These are phyloP conservation scores for Halocynthia aurantium DNA, from an alignment of 23 tunicate species.

Conservation along the genomic window DNA sequence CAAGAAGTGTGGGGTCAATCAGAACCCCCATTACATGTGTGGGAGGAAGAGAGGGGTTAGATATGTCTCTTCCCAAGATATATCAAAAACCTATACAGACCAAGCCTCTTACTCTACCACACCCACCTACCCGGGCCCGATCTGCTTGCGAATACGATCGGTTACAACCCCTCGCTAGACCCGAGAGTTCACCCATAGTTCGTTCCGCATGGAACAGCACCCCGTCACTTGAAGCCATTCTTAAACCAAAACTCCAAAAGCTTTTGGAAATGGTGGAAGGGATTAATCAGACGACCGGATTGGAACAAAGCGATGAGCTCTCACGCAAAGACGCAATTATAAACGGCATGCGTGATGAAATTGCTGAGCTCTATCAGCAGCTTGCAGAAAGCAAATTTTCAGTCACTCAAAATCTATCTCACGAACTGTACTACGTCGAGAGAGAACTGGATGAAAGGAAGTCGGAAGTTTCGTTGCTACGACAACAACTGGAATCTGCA, in stretches of 20 bases:
- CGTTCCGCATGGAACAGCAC: slow-evolving; percentile 8
- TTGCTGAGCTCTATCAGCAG: slow-evolving; percentile 30
- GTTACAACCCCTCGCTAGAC: background rate
- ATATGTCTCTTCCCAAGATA: slow-evolving; percentile 7
- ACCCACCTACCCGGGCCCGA: slow-evolving; percentile 13
- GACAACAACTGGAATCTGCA: slow-evolving; percentile 44
- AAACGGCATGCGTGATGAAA: slow-evolving; percentile 45
- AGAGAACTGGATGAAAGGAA: slow-evolving; percentile 41
- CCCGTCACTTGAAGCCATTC: background rate
- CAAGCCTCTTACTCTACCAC: slow-evolving; percentile 6
- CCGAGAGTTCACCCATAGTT: background rate
- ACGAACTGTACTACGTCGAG: slow-evolving; percentile 54
- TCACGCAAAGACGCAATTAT: slow-evolving; percentile 40
- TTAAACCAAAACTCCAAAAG: slow-evolving; percentile 47
- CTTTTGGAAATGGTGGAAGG: slow-evolving; percentile 73
- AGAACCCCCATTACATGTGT: no score
- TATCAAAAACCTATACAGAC: background rate
- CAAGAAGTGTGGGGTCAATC: background rate
- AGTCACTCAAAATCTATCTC: slow-evolving; percentile 31
- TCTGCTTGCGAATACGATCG: slow-evolving; percentile 15
- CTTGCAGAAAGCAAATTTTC: slow-evolving; percentile 5
- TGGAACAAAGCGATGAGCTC: slow-evolving; percentile 30
- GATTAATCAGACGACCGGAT: slow-evolving; percentile 47
- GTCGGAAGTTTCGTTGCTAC: slow-evolving; percentile 42
- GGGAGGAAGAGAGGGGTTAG: background rate